Conservation (phyloP, 2,888 invertebrate genomes). For the Ormyrus thymus region DNA sequence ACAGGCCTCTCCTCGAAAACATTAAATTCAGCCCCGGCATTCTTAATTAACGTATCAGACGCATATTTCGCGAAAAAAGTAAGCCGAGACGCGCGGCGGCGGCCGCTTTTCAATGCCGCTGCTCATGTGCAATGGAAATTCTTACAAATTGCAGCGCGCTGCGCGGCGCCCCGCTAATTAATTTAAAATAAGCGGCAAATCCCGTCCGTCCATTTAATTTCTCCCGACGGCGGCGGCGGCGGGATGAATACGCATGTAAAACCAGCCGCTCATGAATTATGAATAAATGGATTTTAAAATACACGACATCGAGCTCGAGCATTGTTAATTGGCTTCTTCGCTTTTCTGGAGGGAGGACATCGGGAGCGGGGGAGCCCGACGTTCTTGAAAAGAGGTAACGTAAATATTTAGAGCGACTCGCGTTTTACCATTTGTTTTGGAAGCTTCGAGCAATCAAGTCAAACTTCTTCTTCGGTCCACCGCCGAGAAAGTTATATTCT, state of each 20-base stretch:
- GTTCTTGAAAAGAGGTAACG: too few relatives aligned
- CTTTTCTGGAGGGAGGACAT: too few relatives aligned
- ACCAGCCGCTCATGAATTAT: slow-evolving; percentile 69
- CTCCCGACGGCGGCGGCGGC: too few relatives aligned
- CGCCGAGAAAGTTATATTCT: too few relatives aligned
- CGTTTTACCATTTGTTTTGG: too few relatives aligned
- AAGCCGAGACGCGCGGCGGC: background rate
- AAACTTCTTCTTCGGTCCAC: too few relatives aligned
- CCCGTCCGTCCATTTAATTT: slow-evolving; percentile 48
- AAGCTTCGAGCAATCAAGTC: too few relatives aligned
- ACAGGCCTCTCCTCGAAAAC: background rate
- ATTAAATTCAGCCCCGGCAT: slow-evolving; percentile 16
- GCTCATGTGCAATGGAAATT: slow-evolving; percentile 45
- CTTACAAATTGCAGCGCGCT: slow-evolving; percentile 36
- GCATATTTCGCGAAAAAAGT: slow-evolving; percentile 48
- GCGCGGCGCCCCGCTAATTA: slow-evolving; percentile 45
- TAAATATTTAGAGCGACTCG: too few relatives aligned
- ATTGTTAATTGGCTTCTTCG: too few relatives aligned
- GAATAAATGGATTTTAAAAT: slow-evolving; percentile 72
- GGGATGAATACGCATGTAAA: slow-evolving; percentile 37
- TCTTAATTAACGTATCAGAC: slow-evolving; percentile 42
- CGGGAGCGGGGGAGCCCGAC: too few relatives aligned
- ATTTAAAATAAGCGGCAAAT: slow-evolving; percentile 51
- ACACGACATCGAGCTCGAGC: slow-evolving; percentile 58
- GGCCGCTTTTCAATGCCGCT: slow-evolving; percentile 27